Evolutionary conservation across 2,888 invertebrate species (phyloP), one percentile per base, ranked within the genome.

Genomic region (Dimorphilus gyrociliatus): DNA sequence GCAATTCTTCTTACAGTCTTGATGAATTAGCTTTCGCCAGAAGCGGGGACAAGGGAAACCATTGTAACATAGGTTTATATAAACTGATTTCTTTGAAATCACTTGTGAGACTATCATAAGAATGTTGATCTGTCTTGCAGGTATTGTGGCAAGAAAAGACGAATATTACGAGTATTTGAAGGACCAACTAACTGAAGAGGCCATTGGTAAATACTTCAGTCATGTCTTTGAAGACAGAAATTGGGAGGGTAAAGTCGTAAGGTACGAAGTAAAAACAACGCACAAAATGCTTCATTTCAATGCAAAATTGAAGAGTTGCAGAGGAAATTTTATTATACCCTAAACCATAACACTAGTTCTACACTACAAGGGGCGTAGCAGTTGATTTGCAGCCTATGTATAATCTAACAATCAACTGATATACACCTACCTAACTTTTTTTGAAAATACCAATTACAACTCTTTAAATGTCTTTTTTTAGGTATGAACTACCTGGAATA

Each of bases 11-110:
- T 3, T 62, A 50, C 41, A 43, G 52, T 12, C 42, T 64, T 12
- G 57, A 54, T 32, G 65, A 66, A 4, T 40, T 68, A 27, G 67
- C 67, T 3, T 65, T 51, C 37, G 60, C 66, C 2, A 51, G 67
- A 30, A 67, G 67, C 51, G 68, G 68, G 2, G 68, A 68, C 41
- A 68, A 68, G 45, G 67, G 66, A 13, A 57, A 68, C 40, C 50
- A 48, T 24, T 55, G 56, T 35, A 68, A 68, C 44, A 62, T 68
- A 27, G 64, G 63, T 60, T 40, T 36, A 35, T 27, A 14, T 10
- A 21, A 21, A 21, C 21, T n/a, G 8, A 10, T n/a, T n/a, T n/a
- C n/a, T n/a, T 21, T 21, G 21, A 21, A 8, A 10, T 21, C 8
- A 8, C 21, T n/a, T 21, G 8, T 10, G 8, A n/a, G 16, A 13